Evolutionary conservation across 2,797 vertebrate genomes (phyloP).

Genomic region (Chelon labrosus): DNA sequence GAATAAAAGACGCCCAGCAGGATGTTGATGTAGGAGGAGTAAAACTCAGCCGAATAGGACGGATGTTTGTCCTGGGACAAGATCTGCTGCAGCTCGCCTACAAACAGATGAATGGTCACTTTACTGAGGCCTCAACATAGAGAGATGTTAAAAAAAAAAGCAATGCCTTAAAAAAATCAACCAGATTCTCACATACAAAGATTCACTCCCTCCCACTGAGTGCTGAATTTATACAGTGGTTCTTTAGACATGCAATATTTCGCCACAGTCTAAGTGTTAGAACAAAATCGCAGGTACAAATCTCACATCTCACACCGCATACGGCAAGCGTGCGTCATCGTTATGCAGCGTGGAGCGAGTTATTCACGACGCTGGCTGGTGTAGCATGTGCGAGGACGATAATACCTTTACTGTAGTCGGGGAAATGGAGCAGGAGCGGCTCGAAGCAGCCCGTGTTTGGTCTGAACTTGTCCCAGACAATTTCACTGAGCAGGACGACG

Average conservation of each 20-base stretch:
- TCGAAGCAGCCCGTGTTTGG: constrained; percentile 94
- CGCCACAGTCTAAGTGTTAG: constrained; percentile 32
- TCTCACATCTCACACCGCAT: constrained; percentile 42
- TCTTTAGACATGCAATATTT: constrained; percentile 25
- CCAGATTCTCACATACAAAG: constrained; percentile 11
- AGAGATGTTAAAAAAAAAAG: neutral
- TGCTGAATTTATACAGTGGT: constrained; percentile 43
- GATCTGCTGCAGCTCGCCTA: constrained; percentile 94
- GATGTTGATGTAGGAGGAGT: constrained; percentile 95
- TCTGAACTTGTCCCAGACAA: constrained; percentile 96
- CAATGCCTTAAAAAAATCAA: neutral
- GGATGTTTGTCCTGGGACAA: constrained; percentile 90
- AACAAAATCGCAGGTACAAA: constrained; percentile 69
- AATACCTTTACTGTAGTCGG: constrained; percentile 98
- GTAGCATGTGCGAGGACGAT: neutral
- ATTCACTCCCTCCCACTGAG: neutral
- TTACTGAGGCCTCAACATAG: neutral
- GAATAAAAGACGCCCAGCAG: constrained; percentile 97
- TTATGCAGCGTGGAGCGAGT: constrained; percentile 9
- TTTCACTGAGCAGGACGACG: constrained; percentile 94
- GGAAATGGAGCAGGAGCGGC: constrained; percentile 93
- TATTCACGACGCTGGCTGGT: constrained; percentile 5
- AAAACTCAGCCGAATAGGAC: constrained; percentile 92
- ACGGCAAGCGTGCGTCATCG: constrained; percentile 11
- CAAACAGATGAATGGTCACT: neutral